These are phyloP conservation scores for Strix occidentalis DNA, from an alignment of 2,797 vertebrate species.

Conservation along the genomic window DNA sequence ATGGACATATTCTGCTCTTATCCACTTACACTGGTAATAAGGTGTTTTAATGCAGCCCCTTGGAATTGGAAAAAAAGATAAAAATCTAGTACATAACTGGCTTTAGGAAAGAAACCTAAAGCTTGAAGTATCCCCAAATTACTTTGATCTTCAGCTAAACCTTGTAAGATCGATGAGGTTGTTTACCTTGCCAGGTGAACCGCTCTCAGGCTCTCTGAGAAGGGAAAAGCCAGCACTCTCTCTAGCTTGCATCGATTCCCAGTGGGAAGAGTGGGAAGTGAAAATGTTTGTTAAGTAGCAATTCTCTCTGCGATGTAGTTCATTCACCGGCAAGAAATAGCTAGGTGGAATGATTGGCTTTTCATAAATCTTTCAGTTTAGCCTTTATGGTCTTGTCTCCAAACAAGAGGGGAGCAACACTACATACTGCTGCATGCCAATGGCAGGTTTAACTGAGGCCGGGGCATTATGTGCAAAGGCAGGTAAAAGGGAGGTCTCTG, in stretches of 20 bases:
- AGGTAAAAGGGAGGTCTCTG: not conserved
- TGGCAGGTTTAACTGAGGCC: not conserved
- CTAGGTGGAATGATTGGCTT: not conserved
- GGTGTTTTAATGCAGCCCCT: not conserved
- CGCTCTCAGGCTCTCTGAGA: not conserved
- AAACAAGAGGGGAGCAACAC: not conserved
- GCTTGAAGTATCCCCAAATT: not conserved
- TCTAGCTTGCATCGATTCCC: not conserved
- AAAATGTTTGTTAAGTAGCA: not conserved
- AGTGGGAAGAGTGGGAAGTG: not conserved
- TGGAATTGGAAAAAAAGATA: accelerated
- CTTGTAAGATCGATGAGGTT: not conserved
- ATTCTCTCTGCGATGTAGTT: not conserved
- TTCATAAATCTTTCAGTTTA: not conserved
- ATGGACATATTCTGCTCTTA: not conserved
- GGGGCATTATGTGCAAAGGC: not conserved
- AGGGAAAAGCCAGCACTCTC: not conserved
- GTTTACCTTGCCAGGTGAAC: not conserved
- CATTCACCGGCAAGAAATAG: not conserved
- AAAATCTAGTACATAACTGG: not conserved
- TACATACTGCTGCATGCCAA: accelerated
- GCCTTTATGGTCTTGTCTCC: not conserved
- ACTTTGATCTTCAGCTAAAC: not conserved
- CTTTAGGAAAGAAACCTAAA: not conserved
- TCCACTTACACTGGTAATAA: not conserved